Percentiles rank a stretch among this genome's conserved stretches.
phyloP scores from a whole-genome alignment of 2,888 invertebrate genomes.

The Iselma pallidipennis region DNA sequence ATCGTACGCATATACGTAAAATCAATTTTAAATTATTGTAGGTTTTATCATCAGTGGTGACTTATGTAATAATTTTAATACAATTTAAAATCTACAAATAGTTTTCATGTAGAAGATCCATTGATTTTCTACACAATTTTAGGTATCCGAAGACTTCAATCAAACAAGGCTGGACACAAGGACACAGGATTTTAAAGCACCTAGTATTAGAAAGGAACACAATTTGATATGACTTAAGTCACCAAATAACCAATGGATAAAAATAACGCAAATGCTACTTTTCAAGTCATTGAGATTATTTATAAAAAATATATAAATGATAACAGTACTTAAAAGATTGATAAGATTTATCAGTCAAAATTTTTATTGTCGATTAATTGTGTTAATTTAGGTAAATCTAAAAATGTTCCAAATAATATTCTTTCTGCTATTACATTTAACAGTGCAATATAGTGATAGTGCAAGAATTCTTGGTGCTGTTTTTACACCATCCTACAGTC shows the following conservation, averaged over 20 bases:
- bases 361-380: background rate
- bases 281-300: too few species aligned
- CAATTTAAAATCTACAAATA: background rate
- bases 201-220: too few species aligned
- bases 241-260: background rate
- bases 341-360: background rate
- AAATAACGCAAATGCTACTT: background rate
- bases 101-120: too few species aligned
- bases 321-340: background rate
- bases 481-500: constrained; percentile 50
- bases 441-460: constrained; percentile 10
- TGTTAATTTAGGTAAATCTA: too few species aligned
- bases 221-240: too few species aligned
- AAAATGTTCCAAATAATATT: background rate
- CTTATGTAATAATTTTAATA: background rate
- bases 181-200: too few species aligned
- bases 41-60: background rate
- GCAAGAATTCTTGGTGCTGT: constrained; percentile 36
- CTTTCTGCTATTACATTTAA: background rate
- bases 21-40: background rate
- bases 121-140: too few species aligned
- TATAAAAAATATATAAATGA: too few species aligned
- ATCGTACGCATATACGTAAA: too few species aligned
- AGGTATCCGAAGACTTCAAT: too few species aligned
- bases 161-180: too few species aligned